Evolutionary conservation across 2,888 invertebrate species (phyloP), one percentile per base, ranked within the genome.

Genomic region (Laspeyria flexula): DNA sequence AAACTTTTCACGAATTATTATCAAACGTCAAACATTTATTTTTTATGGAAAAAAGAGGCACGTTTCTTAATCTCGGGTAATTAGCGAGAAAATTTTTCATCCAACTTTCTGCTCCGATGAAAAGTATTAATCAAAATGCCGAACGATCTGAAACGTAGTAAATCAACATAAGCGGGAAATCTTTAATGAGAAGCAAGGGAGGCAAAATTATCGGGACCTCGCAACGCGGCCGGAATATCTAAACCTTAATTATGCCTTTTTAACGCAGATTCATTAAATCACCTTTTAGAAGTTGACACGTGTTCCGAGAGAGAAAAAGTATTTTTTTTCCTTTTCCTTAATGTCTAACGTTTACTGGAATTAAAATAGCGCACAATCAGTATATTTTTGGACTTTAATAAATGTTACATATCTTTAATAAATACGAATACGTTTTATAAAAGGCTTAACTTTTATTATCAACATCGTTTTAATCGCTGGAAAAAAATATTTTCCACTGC

Each of bases 141-240:
- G 70, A 78, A 76, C 71, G 63, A 71, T 68, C 58, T 53, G 23
- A 59, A 63, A 67, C 58, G 68, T 60, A 58, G 65, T 73, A 73
- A 73, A 73, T 72, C 72, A 73, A 72, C 64, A 68, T 64, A 59
- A 62, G 69, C 69, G 70, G 68, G 65, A 75, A 73, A 73, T 71
- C 72, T 67, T 77, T 81, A 81, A 81, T 79, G 78, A 79, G 78
- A 75, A 71, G 72, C 77, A 71, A 74, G 73, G 73, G 60, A 69
- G 60, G 75, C 71, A 64, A 77, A 80, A 76, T 75, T 74, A 71
- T 68, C 66, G 65, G 54, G 53, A 41, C 50, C 59, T 40, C 46
- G 52, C 55, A 49, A 65, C 70, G 63, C 54, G 54, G 54, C 41
- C 55, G 55, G 71, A 75, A 73, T 75, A 73, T 48, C 71, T 60